Evolutionary conservation across 1,140 invertebrate genomes (phyloP).

Genomic region (Anthonomus grandis): DNA sequence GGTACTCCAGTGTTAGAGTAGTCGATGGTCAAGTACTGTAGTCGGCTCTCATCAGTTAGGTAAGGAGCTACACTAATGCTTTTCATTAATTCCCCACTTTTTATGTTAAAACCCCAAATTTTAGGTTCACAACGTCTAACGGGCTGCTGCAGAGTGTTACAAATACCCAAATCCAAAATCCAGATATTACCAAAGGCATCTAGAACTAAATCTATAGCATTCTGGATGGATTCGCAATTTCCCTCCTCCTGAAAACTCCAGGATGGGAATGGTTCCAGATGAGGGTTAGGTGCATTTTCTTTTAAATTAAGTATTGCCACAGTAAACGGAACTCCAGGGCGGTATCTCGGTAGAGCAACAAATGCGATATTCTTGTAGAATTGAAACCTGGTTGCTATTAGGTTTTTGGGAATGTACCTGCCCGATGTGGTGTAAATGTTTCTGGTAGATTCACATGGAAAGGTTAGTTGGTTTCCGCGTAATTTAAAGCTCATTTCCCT

Average conservation of each 20-base stretch:
- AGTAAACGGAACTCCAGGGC: conserved; percentile 58
- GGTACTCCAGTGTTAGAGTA: conserved; percentile 51
- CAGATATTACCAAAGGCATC: conserved; percentile 62
- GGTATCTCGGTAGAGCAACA: conserved; percentile 57
- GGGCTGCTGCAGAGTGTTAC: conserved; percentile 62
- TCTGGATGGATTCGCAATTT: conserved; percentile 60
- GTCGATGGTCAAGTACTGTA: conserved; percentile 64
- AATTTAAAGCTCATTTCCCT: too few species aligned
- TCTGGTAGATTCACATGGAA: conserved; percentile 57
- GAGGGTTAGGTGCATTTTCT: conserved; percentile 48
- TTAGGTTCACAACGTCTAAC: conserved; percentile 63
- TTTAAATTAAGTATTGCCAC: conserved; percentile 56
- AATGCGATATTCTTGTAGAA: conserved; percentile 57
- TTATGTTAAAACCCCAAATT: conserved; percentile 60
- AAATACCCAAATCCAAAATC: conserved; percentile 64
- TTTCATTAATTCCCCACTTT: conserved; percentile 59
- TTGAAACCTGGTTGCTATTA: conserved; percentile 60
- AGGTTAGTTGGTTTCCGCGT: too few species aligned
- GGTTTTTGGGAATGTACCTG: conserved; percentile 55
- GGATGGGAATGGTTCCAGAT: conserved; percentile 58
- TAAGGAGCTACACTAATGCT: conserved; percentile 56
- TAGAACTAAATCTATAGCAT: conserved; percentile 57
- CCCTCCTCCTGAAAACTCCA: conserved; percentile 62
- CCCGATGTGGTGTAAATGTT: conserved; percentile 57
- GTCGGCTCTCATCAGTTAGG: conserved; percentile 53